Conservation (phyloP, 1,140 invertebrate genomes). For the Ips typographus region DNA sequence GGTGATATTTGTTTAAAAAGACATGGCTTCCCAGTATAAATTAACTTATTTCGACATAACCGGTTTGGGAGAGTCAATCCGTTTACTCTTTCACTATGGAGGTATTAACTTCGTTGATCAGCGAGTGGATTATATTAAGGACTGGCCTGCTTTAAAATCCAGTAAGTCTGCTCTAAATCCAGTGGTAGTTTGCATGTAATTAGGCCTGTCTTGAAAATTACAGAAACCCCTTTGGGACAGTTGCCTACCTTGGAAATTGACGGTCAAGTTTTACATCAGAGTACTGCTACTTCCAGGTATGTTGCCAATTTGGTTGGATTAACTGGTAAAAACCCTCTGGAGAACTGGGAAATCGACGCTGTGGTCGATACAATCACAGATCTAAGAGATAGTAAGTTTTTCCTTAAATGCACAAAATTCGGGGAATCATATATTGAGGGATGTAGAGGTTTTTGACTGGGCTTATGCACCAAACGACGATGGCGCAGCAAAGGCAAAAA, state of each 20-base stretch:
- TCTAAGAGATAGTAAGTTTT: conserved; percentile 43
- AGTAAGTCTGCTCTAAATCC: conserved; percentile 31
- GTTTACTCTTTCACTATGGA: too few relatives aligned
- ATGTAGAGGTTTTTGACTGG: background rate
- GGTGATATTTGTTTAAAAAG: too few relatives aligned
- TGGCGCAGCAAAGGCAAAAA: conserved; percentile 39
- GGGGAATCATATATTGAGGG: background rate
- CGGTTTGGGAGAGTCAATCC: too few relatives aligned
- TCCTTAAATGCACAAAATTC: background rate
- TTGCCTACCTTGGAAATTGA: conserved; percentile 72
- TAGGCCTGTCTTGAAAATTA: conserved; percentile 48
- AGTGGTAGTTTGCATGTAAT: background rate
- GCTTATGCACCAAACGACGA: conserved; percentile 30
- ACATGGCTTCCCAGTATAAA: too few relatives aligned
- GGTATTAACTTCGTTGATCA: too few relatives aligned
- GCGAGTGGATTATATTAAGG: conserved; percentile 34
- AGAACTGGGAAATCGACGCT: conserved; percentile 64
- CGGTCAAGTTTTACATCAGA: conserved; percentile 67
- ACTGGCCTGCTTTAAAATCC: conserved; percentile 62
- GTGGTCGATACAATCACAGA: conserved; percentile 64
- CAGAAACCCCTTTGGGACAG: background rate
- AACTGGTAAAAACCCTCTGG: conserved; percentile 64
- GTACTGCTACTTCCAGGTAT: conserved; percentile 68
- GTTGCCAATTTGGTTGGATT: conserved; percentile 67
- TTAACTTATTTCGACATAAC: too few relatives aligned